Base-by-base conservation (phyloP, 2,888 invertebrate species). In the Rotaria socialis region DNA sequence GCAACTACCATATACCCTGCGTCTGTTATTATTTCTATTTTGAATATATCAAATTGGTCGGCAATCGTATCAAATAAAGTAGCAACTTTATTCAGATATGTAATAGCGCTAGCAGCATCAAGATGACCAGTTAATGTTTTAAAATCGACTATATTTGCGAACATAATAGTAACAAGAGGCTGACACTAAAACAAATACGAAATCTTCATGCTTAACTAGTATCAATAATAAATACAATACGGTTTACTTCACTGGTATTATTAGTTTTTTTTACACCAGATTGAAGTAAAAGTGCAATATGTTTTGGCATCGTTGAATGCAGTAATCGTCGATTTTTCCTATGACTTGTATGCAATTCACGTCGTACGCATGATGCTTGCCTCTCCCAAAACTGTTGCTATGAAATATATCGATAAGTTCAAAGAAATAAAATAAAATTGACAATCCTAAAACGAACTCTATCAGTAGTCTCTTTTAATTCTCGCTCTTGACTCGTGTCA, bases 11-110 rank as follows among this genome's bases (percentile, higher is more conserved):
- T 96, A 91, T 96, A 96, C 85, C 94, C 94, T 0, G 90, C 90
- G 90, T 94, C 94, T 24, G 96, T 96, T 1, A 96, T 95, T 0
- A 96, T 96, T 92, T 96, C 96, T 87, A 96, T 96, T 94, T 96
- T 96, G 90, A 96, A 96, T 3, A 96, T 95, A 87, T 95, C 93
- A 88, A 95, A 95, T 58, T 94, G 93, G 89, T 96, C 95, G 89
- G 95, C 94, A 84, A 96, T 84, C n/a, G 35, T 19, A 60, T 87
- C 87, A 56, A 85, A 87, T 43, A 52, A 43, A 43, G n/a, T 47
- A 52, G 84, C 50, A 24, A 80, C 80, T 56, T 56, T 27, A 67
- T 87, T 87, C 6, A 87, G 56, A 67, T 50, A 84, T 27, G 56
- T 84, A 41, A 87, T 85, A 35, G 85, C n/a, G 55, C 84, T 67